phyloP scores from a whole-genome alignment of 2,113 vertebrate genomes.

The Rattus rattus region DNA sequence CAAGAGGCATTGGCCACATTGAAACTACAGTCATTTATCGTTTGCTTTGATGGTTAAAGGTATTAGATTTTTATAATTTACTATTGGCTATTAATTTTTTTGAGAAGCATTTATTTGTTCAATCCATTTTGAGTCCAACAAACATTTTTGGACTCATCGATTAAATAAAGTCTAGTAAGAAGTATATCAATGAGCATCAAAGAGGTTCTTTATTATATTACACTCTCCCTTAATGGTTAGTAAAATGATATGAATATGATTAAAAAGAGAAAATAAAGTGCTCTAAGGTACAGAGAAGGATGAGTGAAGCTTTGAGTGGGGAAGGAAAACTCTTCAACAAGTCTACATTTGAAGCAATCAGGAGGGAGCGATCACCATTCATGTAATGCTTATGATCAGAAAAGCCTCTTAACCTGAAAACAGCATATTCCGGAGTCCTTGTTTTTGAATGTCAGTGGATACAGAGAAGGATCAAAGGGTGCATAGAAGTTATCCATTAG shows the following conservation, averaged over 20 bases:
- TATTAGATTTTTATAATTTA: neutral
- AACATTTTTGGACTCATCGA: neutral
- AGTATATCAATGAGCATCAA: neutral
- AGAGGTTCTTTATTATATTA: neutral
- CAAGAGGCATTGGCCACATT: neutral
- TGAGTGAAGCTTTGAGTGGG: fast-evolving
- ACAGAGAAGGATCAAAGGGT: neutral
- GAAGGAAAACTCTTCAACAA: neutral
- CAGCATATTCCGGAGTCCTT: neutral
- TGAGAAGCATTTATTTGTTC: neutral
- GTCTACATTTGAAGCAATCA: neutral
- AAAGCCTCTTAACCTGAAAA: neutral
- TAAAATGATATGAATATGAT: neutral
- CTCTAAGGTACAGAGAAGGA: neutral
- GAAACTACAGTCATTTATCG: too few relatives aligned
- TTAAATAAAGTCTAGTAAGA: neutral
- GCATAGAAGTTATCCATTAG: neutral
- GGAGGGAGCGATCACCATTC: neutral
- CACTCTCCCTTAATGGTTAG: neutral
- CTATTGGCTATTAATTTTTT: neutral
- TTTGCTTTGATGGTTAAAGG: neutral
- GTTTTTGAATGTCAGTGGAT: neutral
- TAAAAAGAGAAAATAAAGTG: neutral
- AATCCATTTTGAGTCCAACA: neutral
- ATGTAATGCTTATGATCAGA: neutral